Percentiles rank a stretch among this genome's conserved stretches.
phyloP scores from a whole-genome alignment of 2,113 vertebrate species.

The Melanocharis versteri region DNA sequence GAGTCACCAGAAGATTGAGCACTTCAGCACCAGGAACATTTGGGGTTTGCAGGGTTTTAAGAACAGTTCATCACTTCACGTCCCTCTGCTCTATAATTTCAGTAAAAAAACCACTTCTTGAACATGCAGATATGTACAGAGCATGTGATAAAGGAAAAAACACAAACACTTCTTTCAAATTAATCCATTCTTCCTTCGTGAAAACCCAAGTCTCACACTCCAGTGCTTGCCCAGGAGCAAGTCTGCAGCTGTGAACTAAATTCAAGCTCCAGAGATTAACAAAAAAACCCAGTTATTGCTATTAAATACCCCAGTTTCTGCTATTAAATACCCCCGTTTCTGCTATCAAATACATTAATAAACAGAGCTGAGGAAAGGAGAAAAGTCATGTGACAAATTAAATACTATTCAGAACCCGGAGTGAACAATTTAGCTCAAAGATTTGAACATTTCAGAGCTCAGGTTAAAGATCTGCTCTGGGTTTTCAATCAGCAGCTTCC shows the following conservation, averaged over 20 bases:
- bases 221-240: neutral
- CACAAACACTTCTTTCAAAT: neutral
- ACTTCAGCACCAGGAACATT: neutral
- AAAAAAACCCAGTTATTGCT: neutral
- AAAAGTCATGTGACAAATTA: too few relatives aligned
- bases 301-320: neutral
- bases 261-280: neutral
- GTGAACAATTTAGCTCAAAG: neutral
- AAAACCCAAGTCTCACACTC: neutral
- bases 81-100: neutral
- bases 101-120: neutral
- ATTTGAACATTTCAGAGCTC: neutral
- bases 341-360: too few relatives aligned
- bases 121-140: neutral
- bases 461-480: neutral
- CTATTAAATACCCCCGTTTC: too few relatives aligned
- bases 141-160: neutral
- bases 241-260: neutral
- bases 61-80: neutral
- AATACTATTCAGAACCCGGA: neutral
- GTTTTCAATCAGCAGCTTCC: neutral
- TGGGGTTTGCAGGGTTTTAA: neutral
- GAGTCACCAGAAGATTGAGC: neutral
- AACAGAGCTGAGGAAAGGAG: neutral
- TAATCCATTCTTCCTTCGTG: neutral